phyloP scores from a whole-genome alignment of 2,797 vertebrate genomes.

The Rhynchotus rufescens region DNA sequence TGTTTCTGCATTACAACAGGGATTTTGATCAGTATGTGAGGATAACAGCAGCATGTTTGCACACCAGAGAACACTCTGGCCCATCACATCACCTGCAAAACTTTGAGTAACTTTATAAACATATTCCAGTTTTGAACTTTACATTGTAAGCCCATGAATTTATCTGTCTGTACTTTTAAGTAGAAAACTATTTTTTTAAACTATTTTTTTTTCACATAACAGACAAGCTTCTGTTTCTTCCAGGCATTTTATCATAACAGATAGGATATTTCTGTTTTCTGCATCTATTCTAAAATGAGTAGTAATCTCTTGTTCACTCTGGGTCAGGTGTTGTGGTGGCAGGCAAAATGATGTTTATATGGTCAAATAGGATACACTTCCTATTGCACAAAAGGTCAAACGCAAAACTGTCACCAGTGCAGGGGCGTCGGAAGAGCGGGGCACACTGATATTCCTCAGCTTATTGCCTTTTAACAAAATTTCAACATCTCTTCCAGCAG shows the following conservation, averaged over 20 bases:
- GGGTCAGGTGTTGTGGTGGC: neutral
- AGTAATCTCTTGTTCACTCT: neutral
- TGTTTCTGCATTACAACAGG: neutral
- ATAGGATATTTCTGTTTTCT: neutral
- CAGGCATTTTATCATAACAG: neutral
- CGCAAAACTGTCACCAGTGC: neutral
- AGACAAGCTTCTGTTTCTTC: neutral
- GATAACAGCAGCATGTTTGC: neutral
- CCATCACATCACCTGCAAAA: neutral
- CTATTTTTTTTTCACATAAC: neutral
- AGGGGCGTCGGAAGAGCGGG: neutral
- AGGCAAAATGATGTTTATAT: accelerated
- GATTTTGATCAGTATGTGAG: neutral
- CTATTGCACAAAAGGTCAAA: neutral
- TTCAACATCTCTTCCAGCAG: neutral
- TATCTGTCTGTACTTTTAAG: neutral
- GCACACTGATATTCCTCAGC: neutral
- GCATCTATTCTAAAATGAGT: neutral
- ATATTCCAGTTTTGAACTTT: neutral
- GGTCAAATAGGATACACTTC: neutral
- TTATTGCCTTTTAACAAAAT: neutral
- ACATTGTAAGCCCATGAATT: neutral
- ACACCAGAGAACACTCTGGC: neutral
- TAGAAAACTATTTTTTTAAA: too few species aligned
- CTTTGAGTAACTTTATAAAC: neutral